Evolutionary conservation across 2,888 invertebrate species (phyloP).

Genomic region (Drosophila differens): DNA sequence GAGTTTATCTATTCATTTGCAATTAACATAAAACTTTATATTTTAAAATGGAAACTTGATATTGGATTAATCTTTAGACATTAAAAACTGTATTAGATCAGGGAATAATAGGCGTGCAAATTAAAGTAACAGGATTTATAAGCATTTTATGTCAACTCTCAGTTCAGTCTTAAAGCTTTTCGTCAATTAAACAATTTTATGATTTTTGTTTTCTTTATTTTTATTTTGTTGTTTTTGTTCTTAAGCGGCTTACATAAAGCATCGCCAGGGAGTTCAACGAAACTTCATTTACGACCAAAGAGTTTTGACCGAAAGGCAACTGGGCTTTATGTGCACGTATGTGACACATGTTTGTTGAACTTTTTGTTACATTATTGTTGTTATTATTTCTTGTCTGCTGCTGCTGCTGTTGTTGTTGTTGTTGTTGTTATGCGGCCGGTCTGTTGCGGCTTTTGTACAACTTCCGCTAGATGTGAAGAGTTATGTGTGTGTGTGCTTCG

Average conservation of each 20-base stretch:
- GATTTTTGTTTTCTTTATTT: background rate
- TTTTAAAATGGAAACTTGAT: background rate
- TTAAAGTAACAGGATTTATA: background rate
- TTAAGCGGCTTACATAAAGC: constrained; percentile 4
- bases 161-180: background rate
- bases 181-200: background rate
- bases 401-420: constrained; percentile 35
- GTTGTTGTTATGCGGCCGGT: constrained; percentile 46
- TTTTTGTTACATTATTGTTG: constrained; percentile 32
- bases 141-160: background rate
- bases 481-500: constrained; percentile 31
- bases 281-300: constrained; percentile 17
- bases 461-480: constrained; percentile 73
- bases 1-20: background rate
- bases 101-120: background rate
- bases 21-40: background rate
- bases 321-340: constrained; percentile 27
- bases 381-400: constrained; percentile 23
- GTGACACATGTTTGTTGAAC: constrained; percentile 48
- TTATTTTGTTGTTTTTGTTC: background rate
- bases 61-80: background rate
- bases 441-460: constrained; percentile 76
- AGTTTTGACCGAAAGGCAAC: constrained; percentile 23
- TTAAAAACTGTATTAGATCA: background rate
- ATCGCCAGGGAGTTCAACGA: constrained; percentile 8